These are phyloP conservation scores for Lampris megalopsis DNA, from an alignment of 2,113 vertebrate species.

Conservation along the genomic window DNA sequence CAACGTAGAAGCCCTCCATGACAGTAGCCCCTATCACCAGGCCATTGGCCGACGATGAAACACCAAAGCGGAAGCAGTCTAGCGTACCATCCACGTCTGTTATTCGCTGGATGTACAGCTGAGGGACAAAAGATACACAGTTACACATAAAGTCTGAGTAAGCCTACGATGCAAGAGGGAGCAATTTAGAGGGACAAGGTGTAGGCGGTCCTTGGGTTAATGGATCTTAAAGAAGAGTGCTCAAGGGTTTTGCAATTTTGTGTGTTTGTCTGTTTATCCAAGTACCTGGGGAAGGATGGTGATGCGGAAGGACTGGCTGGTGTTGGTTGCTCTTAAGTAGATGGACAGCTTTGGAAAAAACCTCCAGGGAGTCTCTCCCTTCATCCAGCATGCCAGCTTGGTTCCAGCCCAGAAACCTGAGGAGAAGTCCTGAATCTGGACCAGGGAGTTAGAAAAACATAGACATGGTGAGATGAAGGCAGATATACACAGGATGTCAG, in stretches of 20 bases:
- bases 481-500: neutral
- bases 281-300: conserved; percentile 94
- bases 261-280: neutral
- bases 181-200: neutral
- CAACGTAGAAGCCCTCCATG: conserved; percentile 97
- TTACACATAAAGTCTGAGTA: neutral
- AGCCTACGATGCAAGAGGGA: neutral
- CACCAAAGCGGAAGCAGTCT: conserved; percentile 92
- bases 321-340: conserved; percentile 91
- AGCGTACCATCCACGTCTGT: conserved; percentile 83
- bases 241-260: neutral
- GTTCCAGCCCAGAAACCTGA: conserved; percentile 93
- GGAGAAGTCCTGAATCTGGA: conserved; percentile 91
- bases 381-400: conserved; percentile 95
- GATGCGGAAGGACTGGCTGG: conserved; percentile 92
- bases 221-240: neutral
- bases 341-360: conserved; percentile 96
- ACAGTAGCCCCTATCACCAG: conserved; percentile 95
- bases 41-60: conserved; percentile 89
- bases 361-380: conserved; percentile 88
- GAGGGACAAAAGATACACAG: conserved; percentile 5
- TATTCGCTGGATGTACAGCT: conserved; percentile 96
- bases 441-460: neutral
- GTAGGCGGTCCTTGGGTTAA: neutral
- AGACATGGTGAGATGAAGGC: neutral